phyloP scores from a whole-genome alignment of 2,888 invertebrate genomes.

The Drosophila meridionalis region DNA sequence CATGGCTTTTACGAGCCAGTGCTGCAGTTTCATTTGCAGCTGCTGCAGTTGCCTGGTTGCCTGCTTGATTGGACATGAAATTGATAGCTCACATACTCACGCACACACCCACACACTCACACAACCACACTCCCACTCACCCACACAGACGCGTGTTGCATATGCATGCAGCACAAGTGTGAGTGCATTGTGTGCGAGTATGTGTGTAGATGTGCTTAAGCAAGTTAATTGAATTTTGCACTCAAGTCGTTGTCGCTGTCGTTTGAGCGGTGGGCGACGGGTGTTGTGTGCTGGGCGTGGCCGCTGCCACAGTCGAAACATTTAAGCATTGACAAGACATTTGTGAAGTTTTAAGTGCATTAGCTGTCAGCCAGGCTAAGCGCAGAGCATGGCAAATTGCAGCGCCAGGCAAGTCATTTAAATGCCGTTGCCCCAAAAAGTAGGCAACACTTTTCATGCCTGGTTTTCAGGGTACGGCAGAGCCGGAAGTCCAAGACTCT shows the following conservation, averaged over 20 bases:
- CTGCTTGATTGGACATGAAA: slow-evolving; percentile 83
- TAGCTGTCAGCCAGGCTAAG: slow-evolving; percentile 65
- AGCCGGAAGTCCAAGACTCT: not conserved
- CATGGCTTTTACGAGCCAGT: slow-evolving; percentile 43
- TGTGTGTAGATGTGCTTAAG: slow-evolving; percentile 62
- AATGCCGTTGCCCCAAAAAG: slow-evolving; percentile 42
- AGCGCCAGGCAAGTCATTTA: slow-evolving; percentile 13
- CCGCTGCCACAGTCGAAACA: slow-evolving; percentile 59
- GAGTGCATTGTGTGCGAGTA: slow-evolving; percentile 15
- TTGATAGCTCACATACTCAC: slow-evolving; percentile 76
- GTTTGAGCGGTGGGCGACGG: slow-evolving; percentile 42
- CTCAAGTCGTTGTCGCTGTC: slow-evolving; percentile 71
- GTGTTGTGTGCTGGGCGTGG: slow-evolving; percentile 29
- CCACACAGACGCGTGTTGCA: slow-evolving; percentile 21
- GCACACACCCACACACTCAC: slow-evolving; percentile 18
- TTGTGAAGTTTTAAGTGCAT: slow-evolving; percentile 81
- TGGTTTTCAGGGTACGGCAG: not conserved
- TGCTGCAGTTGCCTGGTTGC: slow-evolving; percentile 55
- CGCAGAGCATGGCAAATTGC: slow-evolving; percentile 33
- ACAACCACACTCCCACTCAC: slow-evolving; percentile 18
- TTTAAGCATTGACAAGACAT: slow-evolving; percentile 79
- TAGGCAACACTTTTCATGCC: slow-evolving; percentile 36
- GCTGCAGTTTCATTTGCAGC: slow-evolving; percentile 64
- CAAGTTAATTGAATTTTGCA: slow-evolving; percentile 82
- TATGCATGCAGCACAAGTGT: slow-evolving; percentile 31